Base-by-base conservation (phyloP, 2,797 vertebrate species). In the Selene dorsalis region DNA sequence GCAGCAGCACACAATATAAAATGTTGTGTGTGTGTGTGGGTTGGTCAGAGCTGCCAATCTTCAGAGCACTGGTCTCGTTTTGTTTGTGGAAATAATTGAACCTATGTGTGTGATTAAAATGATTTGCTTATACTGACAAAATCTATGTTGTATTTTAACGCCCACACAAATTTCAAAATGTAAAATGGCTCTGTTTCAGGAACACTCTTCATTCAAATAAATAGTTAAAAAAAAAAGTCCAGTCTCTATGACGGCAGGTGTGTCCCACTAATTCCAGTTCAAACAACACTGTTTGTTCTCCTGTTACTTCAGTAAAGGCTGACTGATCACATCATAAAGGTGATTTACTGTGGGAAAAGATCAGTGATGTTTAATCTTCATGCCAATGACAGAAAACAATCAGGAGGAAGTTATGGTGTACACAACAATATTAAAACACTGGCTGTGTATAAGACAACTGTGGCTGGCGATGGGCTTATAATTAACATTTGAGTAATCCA, bases 391-490 rank as follows among this genome's bases (percentile, higher is more conserved):
- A 58, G 6, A 43, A 41, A 45, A 67, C 17, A 56, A 39, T n/a
- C 53, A 55, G 13, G 28, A 41, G 38, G 14, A 62, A 55, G 4
- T 16, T 45, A 6, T 53, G 52, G 11, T 63, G 35, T 45, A 7
- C 2, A 24, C 10, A 53, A 35, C 20, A 35, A 32, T 10, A 67
- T 10, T 65, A 35, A 73, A 71, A 61, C 61, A 53, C 22, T 3
- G 43, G 11, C 62, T 56, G 13, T 50, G 70, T 67, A 70, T 70
- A 75, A 56, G 16, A 59, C 2, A 58, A 39, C 57, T 64, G 67
- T 13, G 45, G 39, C 66, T 52, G 26, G 1, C 26, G 57, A 52
- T 41, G 45, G 13, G 20, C 6, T 7, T 58, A 14, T 26, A 60
- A 79, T 83, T 47, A 61, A 52, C 48, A 39, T 43, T 13, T 63